These are phyloP conservation scores for Fopius arisanus DNA, from an alignment of 1,140 invertebrate species.

Conservation along the genomic window DNA sequence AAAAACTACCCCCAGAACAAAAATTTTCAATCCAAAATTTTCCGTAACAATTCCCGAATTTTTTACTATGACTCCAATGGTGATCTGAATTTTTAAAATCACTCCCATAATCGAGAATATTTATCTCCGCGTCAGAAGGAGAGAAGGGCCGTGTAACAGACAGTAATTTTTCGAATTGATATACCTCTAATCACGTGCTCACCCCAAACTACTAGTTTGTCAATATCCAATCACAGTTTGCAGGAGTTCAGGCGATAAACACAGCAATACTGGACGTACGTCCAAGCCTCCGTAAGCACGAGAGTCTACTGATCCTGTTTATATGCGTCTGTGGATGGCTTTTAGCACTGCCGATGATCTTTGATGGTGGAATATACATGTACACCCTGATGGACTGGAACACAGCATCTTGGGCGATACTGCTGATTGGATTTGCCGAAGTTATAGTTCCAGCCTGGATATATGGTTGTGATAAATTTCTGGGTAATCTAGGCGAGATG, in stretches of 20 bases:
- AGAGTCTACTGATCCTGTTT: constrained; percentile 68
- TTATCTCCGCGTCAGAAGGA: too few species aligned
- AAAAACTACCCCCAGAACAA: too few species aligned
- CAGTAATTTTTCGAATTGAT: too few species aligned
- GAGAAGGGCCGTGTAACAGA: too few species aligned
- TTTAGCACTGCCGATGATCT: constrained; percentile 75
- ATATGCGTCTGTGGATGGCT: constrained; percentile 72
- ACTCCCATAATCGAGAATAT: too few species aligned
- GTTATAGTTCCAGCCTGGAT: constrained; percentile 74
- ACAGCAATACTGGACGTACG: constrained; percentile 78
- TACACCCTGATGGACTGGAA: constrained; percentile 83
- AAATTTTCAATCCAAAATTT: too few species aligned
- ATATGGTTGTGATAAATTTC: constrained; percentile 72
- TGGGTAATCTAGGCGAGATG: constrained; percentile 68
- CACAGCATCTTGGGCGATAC: constrained; percentile 83
- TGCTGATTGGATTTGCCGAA: constrained; percentile 79
- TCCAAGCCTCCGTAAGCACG: constrained; percentile 70
- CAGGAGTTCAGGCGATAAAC: constrained; percentile 81
- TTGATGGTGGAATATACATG: constrained; percentile 76
- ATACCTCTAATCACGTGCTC: background rate
- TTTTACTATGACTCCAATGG: too few species aligned
- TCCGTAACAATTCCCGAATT: too few species aligned
- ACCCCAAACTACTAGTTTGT: background rate
- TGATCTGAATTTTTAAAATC: too few species aligned
- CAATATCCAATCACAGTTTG: constrained; percentile 67